Evolutionary conservation across 1,140 invertebrate genomes (phyloP).

Genomic region (Eufriesea mexicana): DNA sequence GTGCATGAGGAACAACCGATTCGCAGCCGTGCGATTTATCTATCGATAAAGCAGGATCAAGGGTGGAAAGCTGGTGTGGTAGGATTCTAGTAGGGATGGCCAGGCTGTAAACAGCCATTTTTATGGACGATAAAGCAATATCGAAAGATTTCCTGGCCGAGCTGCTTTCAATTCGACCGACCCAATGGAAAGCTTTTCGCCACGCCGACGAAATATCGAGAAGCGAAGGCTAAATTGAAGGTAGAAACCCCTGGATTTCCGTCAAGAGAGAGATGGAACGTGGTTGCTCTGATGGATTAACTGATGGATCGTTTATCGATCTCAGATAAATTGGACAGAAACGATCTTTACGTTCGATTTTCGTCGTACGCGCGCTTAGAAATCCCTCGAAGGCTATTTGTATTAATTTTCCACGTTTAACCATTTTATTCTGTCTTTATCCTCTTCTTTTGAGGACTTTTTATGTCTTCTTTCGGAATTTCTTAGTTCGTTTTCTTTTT

Average conservation of each 20-base stretch:
- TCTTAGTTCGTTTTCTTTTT: neutral
- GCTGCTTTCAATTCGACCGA: conserved; percentile 47
- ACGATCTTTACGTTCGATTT: conserved; percentile 19
- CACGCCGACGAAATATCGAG: conserved; percentile 42
- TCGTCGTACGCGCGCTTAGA: neutral
- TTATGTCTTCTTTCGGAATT: too few species aligned
- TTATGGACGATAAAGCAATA: conserved; percentile 69
- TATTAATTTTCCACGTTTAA: conserved; percentile 37
- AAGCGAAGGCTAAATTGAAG: conserved; percentile 27
- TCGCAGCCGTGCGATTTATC: conserved; percentile 39
- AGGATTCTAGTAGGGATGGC: neutral
- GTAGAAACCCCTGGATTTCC: neutral
- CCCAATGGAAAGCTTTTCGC: conserved; percentile 46
- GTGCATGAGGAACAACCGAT: neutral
- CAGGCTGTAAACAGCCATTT: conserved; percentile 58
- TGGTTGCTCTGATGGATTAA: conserved; percentile 44
- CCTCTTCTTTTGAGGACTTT: neutral
- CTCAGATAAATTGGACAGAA: conserved; percentile 17
- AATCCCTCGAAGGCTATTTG: conserved; percentile 7
- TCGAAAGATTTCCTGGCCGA: conserved; percentile 56
- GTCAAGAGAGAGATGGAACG: neutral
- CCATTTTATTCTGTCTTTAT: neutral
- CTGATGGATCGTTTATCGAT: conserved; percentile 36
- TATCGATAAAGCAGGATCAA: conserved; percentile 36
- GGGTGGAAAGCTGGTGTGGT: neutral